A percentile compares a stretch with the other conserved stretches of the same genome.
These are phyloP conservation scores for Ivindomyrus marchei DNA, from an alignment of 2,113 vertebrate genomes.

Conservation along the genomic window DNA sequence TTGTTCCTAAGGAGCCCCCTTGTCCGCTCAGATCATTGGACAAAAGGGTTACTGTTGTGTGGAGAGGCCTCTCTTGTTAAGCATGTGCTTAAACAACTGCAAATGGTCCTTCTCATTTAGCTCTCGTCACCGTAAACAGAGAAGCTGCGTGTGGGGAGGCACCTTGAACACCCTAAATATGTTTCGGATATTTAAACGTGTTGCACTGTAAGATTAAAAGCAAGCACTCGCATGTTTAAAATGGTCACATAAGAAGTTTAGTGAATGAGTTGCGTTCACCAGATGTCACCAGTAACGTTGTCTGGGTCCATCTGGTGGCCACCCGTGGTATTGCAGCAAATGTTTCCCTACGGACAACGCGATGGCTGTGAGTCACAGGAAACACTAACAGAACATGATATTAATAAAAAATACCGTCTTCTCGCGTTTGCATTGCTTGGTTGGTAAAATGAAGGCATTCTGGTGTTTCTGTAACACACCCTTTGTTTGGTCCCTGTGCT, in stretches of 20 bases:
- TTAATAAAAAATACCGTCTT: background rate
- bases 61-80: conserved; percentile 1
- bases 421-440: background rate
- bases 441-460: background rate
- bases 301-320: conserved; percentile 18
- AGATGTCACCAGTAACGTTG: background rate
- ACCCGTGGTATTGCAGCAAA: conserved; percentile 7
- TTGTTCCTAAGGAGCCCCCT: background rate
- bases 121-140: background rate
- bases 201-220: background rate
- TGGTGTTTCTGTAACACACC: background rate
- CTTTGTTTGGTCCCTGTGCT: background rate
- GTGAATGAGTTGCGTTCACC: background rate
- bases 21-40: background rate
- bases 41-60: conserved; percentile 14
- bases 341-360: background rate
- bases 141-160: background rate
- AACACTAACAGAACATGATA: background rate
- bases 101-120: background rate
- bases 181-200: background rate
- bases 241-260: background rate
- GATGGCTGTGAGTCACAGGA: background rate
- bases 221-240: background rate
- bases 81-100: background rate
- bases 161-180: background rate